Percentiles rank a stretch among this genome's conserved stretches.
These are phyloP conservation scores for Myxocyprinus asiaticus DNA, from an alignment of 2,113 vertebrate species.

Conservation along the genomic window DNA sequence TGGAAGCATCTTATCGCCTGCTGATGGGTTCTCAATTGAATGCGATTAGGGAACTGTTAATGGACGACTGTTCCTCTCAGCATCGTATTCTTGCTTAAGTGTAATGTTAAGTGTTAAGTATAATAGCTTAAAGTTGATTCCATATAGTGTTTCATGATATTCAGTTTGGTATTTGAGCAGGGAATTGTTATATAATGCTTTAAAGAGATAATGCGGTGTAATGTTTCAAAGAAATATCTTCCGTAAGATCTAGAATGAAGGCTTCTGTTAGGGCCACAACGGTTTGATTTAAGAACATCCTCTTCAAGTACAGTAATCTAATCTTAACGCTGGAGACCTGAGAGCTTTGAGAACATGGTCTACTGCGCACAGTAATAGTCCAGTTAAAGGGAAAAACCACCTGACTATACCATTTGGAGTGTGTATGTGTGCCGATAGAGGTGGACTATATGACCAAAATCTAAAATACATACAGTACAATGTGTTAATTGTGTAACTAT, in stretches of 20 bases:
- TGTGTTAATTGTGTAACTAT: no score
- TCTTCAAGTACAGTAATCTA: constrained; percentile 1
- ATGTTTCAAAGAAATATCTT: neutral
- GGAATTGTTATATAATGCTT: neutral
- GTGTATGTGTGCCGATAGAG: no score
- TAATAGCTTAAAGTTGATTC: neutral
- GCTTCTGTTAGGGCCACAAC: neutral
- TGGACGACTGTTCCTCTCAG: neutral
- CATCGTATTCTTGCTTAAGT: neutral
- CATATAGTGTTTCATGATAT: neutral
- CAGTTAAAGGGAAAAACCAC: no score
- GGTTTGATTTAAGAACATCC: constrained; percentile 11
- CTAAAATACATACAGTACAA: no score
- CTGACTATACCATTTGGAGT: no score
- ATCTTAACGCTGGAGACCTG: neutral
- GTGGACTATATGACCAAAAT: no score
- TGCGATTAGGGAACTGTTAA: neutral
- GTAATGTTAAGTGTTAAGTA: neutral
- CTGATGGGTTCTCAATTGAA: neutral
- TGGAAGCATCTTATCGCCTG: constrained; percentile 1
- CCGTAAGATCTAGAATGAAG: neutral
- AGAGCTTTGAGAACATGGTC: neutral
- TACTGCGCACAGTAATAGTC: no score
- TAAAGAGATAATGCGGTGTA: constrained; percentile 6
- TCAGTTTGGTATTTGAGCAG: neutral